phyloP scores from a whole-genome alignment of 1,140 invertebrate species.

The Tetragnatha versicolor region DNA sequence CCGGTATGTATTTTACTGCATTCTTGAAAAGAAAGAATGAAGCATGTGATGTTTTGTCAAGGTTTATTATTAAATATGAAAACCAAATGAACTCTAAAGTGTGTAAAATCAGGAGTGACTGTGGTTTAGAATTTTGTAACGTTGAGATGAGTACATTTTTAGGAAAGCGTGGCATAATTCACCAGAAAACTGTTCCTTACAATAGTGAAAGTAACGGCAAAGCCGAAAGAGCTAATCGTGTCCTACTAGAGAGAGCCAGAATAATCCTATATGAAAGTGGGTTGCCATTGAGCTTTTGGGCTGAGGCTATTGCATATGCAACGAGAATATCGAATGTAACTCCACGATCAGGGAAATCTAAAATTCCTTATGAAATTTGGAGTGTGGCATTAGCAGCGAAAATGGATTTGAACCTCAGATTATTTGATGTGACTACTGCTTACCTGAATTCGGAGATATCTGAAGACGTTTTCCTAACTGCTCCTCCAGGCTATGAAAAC shows the following conservation, averaged over 20 bases:
- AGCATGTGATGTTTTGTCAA: not conserved
- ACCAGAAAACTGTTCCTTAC: not conserved
- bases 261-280: not conserved
- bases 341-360: not conserved
- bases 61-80: not conserved
- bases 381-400: not conserved
- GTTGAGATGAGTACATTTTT: not conserved
- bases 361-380: not conserved
- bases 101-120: not conserved
- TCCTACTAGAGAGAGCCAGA: not conserved
- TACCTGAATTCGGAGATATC: not conserved
- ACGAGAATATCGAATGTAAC: not conserved
- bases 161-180: not conserved
- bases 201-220: not conserved
- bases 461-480: not conserved
- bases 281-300: not conserved
- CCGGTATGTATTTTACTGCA: not conserved
- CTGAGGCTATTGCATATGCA: not conserved
- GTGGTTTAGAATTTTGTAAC: constrained; percentile 2
- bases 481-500: not conserved
- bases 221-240: not conserved
- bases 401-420: not conserved
- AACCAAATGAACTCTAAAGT: too few relatives aligned
- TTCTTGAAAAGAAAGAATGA: not conserved
- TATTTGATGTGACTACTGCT: not conserved